Evolutionary conservation across 2,888 invertebrate genomes (phyloP), one percentile per base, ranked within the genome.

Genomic region (Chrysolina haemoptera): DNA sequence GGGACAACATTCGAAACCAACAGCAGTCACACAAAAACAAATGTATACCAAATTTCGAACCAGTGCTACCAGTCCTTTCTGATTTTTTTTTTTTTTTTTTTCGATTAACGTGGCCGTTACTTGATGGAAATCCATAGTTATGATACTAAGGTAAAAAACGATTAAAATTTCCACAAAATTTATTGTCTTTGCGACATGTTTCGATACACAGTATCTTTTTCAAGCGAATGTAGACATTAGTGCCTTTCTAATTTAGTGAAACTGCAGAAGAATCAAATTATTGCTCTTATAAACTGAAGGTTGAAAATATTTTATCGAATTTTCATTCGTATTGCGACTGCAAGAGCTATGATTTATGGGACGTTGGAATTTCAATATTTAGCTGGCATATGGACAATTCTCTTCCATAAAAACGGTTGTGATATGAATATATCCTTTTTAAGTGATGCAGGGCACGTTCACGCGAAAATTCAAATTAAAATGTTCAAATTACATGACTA

Each of bases 321-420:
- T 20, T 53, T 53, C 14, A 20, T 20, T 20, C 20, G 12, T 14
- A 22, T 53, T 20, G 20, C 20, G 53, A 20, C 20, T 20, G 53
- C 53, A 53, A 20, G 53, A 20, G 53, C 11, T 53, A 53, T 53
- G 53, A 53, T 53, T 53, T 53, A 53, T 53, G 20, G 53, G 20
- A 20, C 20, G 53, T 22, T 12, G 53, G 53, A 53, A 53, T 53
- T 53, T 20, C 53, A 53, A 53, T 53, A 20, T 20, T 18, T 20
- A 22, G 53, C 53, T 53, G 53, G 5, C 53, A 53, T 18, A 20
- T 53, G 53, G 22, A 53, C 53, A 11, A 53, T 22, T 53, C 53
- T 53, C 18, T 20, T 18, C 18, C 53, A 53, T 53, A 20, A 53
- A 53, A 53, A 53, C 53, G 10, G 53, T 20, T 53, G 20, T 53